phyloP scores from a whole-genome alignment of 2,888 invertebrate genomes.

The Erebia aethiops region DNA sequence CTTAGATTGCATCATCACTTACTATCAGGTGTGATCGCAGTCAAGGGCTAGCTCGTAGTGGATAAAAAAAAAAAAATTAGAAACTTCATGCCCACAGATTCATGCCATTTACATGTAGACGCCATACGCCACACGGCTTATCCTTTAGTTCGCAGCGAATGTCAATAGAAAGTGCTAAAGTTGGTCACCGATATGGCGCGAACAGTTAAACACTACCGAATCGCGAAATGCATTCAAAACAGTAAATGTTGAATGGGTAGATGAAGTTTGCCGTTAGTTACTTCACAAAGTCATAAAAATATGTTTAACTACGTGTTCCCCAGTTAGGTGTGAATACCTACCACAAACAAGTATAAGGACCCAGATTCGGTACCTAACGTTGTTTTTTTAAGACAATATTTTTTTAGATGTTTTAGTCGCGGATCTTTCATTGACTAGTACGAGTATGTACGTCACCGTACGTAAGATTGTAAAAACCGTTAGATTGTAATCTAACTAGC shows the following conservation, averaged over 20 bases:
- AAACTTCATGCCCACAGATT: no score
- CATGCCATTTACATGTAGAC: conserved; percentile 14
- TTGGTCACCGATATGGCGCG: conserved; percentile 38
- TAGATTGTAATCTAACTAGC: no score
- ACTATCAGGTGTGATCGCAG: no score
- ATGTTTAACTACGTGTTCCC: not conserved
- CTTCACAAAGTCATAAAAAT: conserved; percentile 25
- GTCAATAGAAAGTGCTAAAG: conserved; percentile 38
- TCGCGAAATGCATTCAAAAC: conserved; percentile 45
- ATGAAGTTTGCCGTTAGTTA: conserved; percentile 38
- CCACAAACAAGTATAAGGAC: not conserved
- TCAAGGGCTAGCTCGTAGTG: no score
- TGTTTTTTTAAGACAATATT: not conserved
- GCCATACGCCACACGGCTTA: not conserved
- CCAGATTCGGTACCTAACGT: not conserved
- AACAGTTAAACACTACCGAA: conserved; percentile 39
- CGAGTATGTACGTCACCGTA: no score
- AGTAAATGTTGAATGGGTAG: conserved; percentile 37
- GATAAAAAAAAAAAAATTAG: not conserved
- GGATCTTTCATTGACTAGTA: no score
- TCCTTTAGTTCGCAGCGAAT: conserved; percentile 26
- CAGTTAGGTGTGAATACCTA: conserved; percentile 6
- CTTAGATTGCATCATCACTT: no score
- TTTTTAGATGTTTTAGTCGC: no score
- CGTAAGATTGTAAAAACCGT: no score